phyloP scores from a whole-genome alignment of 35 echinoderm and acorn worm genomes.

The Holothuria glaberrima region DNA sequence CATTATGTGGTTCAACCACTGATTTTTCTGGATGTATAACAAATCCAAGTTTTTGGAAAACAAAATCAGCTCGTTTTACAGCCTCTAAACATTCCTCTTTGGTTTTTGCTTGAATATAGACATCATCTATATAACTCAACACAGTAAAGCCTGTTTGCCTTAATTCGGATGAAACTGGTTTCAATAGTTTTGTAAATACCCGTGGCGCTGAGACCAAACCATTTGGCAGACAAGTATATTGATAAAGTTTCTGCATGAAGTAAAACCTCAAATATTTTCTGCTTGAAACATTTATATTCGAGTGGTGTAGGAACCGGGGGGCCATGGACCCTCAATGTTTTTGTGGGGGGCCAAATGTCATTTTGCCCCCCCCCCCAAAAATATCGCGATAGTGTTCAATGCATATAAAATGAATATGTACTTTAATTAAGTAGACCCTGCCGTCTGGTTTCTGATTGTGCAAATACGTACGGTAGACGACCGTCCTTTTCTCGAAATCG shows the following conservation, averaged over 20 bases:
- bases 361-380: no score
- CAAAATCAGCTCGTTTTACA: not conserved
- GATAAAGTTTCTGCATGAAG: not conserved
- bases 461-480: no score
- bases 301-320: no score
- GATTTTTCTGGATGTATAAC: constrained; percentile 35
- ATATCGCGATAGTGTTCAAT: no score
- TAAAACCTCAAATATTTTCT: constrained; percentile 44
- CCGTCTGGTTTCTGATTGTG: no score
- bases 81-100: constrained; percentile 13
- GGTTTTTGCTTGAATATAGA: constrained; percentile 12
- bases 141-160: not conserved
- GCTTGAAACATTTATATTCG: not conserved
- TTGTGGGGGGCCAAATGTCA: no score
- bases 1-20: constrained; percentile 11
- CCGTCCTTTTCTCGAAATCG: no score
- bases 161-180: constrained; percentile 16
- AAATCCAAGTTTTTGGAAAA: constrained; percentile 12
- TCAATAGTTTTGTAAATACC: constrained; percentile 35
- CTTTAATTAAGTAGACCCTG: no score
- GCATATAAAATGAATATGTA: no score
- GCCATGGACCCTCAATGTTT: no score
- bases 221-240: constrained; percentile 27
- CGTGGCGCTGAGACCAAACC: constrained; percentile 27
- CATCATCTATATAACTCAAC: constrained; percentile 15